Base-by-base conservation (phyloP, 2,888 invertebrate species). In the Caenorhabditis angaria region DNA sequence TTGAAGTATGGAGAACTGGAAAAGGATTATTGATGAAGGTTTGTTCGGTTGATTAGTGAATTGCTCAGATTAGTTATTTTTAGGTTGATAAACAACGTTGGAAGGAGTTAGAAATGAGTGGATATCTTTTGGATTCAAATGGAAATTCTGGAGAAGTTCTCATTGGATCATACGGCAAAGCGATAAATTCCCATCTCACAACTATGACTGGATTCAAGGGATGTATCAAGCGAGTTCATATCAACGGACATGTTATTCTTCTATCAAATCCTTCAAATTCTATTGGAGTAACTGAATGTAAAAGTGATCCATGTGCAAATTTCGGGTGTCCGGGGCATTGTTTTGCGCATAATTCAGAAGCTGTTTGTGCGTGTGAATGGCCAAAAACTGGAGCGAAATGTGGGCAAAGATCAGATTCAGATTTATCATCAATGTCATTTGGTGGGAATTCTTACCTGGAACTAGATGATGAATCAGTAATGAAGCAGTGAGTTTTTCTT, bases 1-100 rank as follows among this genome's bases (percentile, higher is more conserved):
- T 78, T n/a, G 79, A 81, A 64, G 68, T 78, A 28, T 82, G 79
- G 77, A 61, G 82, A 64, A 77, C 70, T 51, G 82, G 82, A 5
- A 64, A 66, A 22, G 79, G 80, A 35, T 63, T 81, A 2, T 69
- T 81, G 10, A 62, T 81, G 57, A 81, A 41, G 41, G 41, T 41
- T 77, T 58, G 76, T 75, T n/a, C 14, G 22, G 3, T 41, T 18
- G 22, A 28, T n/a, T 18, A 18, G 32, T 20, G 5, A 25, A 29
- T 12, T 28, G 12, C 20, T 60, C 22, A 47, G 20, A 24, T 22
- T 53, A n/a, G 53, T 8, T 20, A 14, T 61, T 59, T 35, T 24
- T 28, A 50, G 56, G 61, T 78, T 18, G 76, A 77, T 56, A 68
- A 70, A 32, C 78, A 78, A 55, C 55, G 65, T 22, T 80, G 80